Conservation (phyloP, 2,113 vertebrate genomes). For the Ameiurus melas region DNA sequence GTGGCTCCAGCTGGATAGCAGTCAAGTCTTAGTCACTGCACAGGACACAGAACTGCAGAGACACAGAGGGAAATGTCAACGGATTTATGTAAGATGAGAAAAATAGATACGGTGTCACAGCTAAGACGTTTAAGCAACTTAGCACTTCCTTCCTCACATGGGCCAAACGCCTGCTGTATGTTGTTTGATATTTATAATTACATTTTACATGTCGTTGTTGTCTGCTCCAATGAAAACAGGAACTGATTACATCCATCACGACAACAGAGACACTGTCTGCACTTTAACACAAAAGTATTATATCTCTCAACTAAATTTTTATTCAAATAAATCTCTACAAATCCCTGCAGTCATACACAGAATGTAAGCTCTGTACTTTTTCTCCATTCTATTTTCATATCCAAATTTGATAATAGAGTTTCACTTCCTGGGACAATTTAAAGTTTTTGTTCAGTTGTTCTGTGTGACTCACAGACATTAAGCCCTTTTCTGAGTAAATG, state of each 20-base stretch:
- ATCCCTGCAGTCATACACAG: not conserved
- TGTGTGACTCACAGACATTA: conserved; percentile 13
- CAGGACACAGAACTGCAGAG: not conserved
- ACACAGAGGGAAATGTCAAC: conserved; percentile 34
- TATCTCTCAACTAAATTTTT: not conserved
- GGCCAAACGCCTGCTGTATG: not conserved
- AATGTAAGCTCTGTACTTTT: not conserved
- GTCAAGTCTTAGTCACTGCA: conserved; percentile 41
- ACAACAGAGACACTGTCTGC: not conserved
- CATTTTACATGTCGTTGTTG: not conserved
- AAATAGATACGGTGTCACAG: conserved; percentile 16
- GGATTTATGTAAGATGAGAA: conserved; percentile 41
- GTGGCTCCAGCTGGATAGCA: conserved; percentile 49
- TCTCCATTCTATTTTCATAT: not conserved
- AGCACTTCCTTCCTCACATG: conserved; percentile 23
- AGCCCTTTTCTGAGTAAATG: conserved; percentile 18
- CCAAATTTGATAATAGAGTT: not conserved
- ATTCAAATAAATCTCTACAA: not conserved
- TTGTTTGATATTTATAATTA: conserved; percentile 3
- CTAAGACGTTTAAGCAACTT: conserved; percentile 9
- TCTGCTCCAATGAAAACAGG: conserved; percentile 10
- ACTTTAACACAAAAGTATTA: not conserved
- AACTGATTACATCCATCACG: not conserved
- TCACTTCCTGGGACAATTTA: not conserved
- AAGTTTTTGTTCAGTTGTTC: not conserved